These are phyloP conservation scores for Hydractinia echinata DNA, from an alignment of 30 jellyfish, hydroid and myxozoan genomes.

Conservation along the genomic window DNA sequence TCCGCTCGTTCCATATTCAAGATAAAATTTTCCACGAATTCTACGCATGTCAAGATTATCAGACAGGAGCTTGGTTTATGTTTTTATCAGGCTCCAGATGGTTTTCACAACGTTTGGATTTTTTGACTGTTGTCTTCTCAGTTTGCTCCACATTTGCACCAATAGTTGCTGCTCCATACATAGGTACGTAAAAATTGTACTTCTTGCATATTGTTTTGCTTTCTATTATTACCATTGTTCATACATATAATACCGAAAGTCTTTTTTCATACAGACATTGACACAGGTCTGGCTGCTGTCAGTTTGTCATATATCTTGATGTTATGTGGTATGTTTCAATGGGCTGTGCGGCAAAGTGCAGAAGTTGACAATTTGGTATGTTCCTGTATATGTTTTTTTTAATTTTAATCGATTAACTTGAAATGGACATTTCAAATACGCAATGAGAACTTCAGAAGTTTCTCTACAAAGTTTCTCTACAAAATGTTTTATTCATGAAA, in stretches of 20 bases:
- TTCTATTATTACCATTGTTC: too few relatives aligned
- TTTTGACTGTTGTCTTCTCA: slow-evolving; percentile 33
- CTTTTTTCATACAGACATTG: slow-evolving; percentile 12
- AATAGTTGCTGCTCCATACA: slow-evolving; percentile 27
- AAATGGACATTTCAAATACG: too few relatives aligned
- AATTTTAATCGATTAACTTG: too few relatives aligned
- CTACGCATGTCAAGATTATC: slow-evolving; percentile 56
- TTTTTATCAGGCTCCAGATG: slow-evolving; percentile 44
- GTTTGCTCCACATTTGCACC: slow-evolving; percentile 37
- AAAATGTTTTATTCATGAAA: too few relatives aligned
- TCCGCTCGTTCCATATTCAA: slow-evolving; percentile 44
- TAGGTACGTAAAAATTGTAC: slow-evolving; percentile 32
- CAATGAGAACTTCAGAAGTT: too few relatives aligned
- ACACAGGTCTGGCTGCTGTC: slow-evolving; percentile 59
- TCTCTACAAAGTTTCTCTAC: too few relatives aligned
- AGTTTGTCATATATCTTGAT: slow-evolving; percentile 46
- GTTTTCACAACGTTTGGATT: slow-evolving; percentile 63
- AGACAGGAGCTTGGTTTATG: slow-evolving; percentile 62
- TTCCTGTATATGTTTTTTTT: not conserved
- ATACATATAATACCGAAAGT: too few relatives aligned
- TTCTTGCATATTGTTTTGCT: too few relatives aligned
- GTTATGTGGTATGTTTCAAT: slow-evolving; percentile 61
- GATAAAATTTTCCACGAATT: slow-evolving; percentile 41
- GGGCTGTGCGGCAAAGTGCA: slow-evolving; percentile 79
- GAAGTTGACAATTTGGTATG: slow-evolving; percentile 70